Base-by-base conservation (phyloP, 2,113 vertebrate genomes). In the Lipotes vexillifer region DNA sequence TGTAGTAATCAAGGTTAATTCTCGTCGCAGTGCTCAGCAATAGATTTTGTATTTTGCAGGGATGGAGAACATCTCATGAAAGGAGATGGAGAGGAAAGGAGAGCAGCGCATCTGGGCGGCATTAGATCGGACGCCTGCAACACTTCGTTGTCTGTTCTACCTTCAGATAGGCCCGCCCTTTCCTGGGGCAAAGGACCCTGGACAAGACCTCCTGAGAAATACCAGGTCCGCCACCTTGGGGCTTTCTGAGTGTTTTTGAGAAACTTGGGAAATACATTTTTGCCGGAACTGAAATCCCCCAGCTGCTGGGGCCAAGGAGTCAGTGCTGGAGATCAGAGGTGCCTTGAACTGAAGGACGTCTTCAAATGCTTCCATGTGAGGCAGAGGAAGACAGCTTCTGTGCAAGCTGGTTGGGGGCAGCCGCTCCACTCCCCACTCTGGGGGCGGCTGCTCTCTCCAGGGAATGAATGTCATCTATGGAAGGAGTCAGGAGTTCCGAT, bases 1-100 rank as follows among this genome's bases (percentile, higher is more conserved):
- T 80, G 97, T 61, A 94, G 98, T 98, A 99, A 99, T 99, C 99
- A 99, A 99, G 99, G 99, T 99, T 99, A 99, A 99, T 99, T 99
- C 99, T 98, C 98, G 4, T 98, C 97, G 97, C 98, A 98, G 95
- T 97, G 91, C 96, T 97, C 93, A 88, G 98, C 97, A 71, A 98
- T 97, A 83, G 98, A 98, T 98, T 98, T 98, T 97, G 86, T 98
- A 97, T 98, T 98, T 98, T 98, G 89, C 97, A 98, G 96, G 96
- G 93, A 97, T 92, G 96, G 97, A 46, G 96, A 98, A 97, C 88
- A 78, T 97, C 97, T 97, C 94, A 93, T 97, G 80, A 98, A 97
- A 98, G 96, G 87, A 61, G 82, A 86, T 95, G 97, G 94, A 95
- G 49, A 87, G 49, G 95, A 77, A 97, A 97, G 91, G 52, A 97